Evolutionary conservation across 2,797 vertebrate genomes (phyloP).

Genomic region (Sarcoramphus papa): DNA sequence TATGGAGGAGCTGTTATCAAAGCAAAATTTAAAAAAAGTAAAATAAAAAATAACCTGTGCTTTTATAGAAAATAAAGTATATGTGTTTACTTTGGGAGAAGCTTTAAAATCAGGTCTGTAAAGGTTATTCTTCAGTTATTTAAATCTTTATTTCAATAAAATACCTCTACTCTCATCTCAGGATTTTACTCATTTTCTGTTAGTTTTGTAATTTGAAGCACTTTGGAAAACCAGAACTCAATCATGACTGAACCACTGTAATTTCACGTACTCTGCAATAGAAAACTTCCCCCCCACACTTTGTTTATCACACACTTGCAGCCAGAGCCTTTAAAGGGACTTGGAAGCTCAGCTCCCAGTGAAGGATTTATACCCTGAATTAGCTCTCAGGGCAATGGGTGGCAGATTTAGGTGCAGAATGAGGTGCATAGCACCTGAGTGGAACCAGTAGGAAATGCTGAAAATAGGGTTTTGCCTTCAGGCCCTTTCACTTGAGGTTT

Average conservation of each 20-base stretch:
- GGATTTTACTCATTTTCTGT: background rate
- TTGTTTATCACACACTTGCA: background rate
- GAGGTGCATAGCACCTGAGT: background rate
- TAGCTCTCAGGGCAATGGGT: background rate
- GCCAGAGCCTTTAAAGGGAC: background rate
- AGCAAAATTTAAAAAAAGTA: background rate
- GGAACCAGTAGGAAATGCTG: background rate
- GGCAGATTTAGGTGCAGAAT: background rate
- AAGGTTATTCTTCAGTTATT: background rate
- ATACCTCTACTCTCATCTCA: background rate
- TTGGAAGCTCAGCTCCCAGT: background rate
- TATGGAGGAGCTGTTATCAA: background rate
- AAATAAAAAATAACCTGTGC: fast-evolving
- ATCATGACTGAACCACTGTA: background rate
- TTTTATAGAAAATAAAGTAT: background rate
- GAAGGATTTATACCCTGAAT: background rate
- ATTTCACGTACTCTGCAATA: background rate
- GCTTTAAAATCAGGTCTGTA: background rate
- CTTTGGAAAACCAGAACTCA: background rate
- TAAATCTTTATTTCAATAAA: background rate
- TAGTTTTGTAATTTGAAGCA: background rate
- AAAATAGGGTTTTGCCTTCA: background rate
- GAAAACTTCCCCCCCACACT: background rate
- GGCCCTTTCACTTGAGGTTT: background rate
- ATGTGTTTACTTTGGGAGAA: background rate